A percentile compares a stretch with the other conserved stretches of the same genome.
These are phyloP conservation scores for Diploscapter pachys DNA, from an alignment of 1,140 invertebrate species.

Conservation along the genomic window DNA sequence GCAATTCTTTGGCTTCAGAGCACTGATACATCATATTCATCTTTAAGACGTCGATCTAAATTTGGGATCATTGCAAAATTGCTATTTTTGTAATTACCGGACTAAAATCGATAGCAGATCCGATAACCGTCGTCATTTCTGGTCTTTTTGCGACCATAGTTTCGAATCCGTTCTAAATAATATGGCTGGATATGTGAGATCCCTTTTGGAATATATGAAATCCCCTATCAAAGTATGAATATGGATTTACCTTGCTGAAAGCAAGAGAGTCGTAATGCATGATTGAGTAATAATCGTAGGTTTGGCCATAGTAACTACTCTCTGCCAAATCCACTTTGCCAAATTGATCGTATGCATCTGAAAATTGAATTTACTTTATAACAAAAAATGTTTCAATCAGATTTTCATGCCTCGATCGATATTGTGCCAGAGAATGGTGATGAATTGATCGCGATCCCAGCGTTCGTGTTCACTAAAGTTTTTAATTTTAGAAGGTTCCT, in stretches of 20 bases:
- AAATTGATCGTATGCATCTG: conserved; percentile 55
- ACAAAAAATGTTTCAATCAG: too few relatives aligned
- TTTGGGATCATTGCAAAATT: neutral
- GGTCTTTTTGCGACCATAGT: conserved; percentile 51
- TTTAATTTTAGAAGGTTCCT: too few relatives aligned
- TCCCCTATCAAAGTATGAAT: too few relatives aligned
- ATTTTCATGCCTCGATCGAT: conserved; percentile 61
- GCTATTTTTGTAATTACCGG: conserved; percentile 23
- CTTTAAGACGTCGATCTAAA: conserved; percentile 48
- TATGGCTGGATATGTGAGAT: too few relatives aligned
- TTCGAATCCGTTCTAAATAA: conserved; percentile 49
- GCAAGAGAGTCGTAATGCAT: conserved; percentile 53
- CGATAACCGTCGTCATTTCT: conserved; percentile 55
- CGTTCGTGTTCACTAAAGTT: conserved; percentile 66
- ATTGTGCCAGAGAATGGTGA: conserved; percentile 68
- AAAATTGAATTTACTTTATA: neutral
- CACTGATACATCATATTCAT: conserved; percentile 56
- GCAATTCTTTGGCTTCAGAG: too few relatives aligned
- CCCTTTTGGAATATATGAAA: too few relatives aligned
- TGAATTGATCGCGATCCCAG: conserved; percentile 68
- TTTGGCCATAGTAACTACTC: conserved; percentile 54
- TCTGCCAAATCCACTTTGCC: conserved; percentile 52
- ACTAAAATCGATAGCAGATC: conserved; percentile 56
- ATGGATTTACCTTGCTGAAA: conserved; percentile 35
- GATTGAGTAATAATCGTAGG: conserved; percentile 46